Conservation (phyloP, 2,113 vertebrate genomes). For the Vireo altiloquus region DNA sequence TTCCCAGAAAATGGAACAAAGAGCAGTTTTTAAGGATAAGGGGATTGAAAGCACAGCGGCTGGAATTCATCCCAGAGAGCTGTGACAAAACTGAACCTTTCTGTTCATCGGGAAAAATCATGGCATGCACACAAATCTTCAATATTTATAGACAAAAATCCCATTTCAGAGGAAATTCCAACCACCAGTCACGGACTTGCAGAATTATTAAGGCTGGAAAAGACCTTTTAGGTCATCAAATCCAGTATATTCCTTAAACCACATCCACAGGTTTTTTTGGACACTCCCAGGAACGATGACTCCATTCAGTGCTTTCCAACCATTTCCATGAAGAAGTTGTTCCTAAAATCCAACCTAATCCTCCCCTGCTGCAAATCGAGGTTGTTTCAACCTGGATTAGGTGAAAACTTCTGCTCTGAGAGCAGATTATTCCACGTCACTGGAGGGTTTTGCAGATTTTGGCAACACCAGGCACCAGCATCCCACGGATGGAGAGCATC, state of each 20-base stretch:
- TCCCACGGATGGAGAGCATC: background rate
- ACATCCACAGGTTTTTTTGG: background rate
- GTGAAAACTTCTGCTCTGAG: background rate
- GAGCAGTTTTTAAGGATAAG: background rate
- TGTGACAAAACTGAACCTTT: background rate
- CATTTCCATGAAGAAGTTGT: background rate
- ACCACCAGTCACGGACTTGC: accelerated
- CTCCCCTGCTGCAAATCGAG: background rate
- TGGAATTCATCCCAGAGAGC: background rate
- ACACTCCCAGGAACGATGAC: accelerated
- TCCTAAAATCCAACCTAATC: background rate
- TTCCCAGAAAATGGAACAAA: background rate
- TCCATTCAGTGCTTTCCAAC: background rate
- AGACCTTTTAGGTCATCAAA: background rate
- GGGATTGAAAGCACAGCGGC: background rate
- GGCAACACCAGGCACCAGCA: accelerated
- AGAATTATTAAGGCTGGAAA: background rate
- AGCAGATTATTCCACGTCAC: background rate
- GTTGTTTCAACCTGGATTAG: accelerated
- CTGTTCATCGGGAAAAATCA: background rate
- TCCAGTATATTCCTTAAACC: background rate
- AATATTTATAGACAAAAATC: background rate
- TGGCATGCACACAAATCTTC: background rate
- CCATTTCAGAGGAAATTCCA: background rate
- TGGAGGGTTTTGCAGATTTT: background rate